Conservation (phyloP, 2,113 vertebrate species). For the Vidua macroura region DNA sequence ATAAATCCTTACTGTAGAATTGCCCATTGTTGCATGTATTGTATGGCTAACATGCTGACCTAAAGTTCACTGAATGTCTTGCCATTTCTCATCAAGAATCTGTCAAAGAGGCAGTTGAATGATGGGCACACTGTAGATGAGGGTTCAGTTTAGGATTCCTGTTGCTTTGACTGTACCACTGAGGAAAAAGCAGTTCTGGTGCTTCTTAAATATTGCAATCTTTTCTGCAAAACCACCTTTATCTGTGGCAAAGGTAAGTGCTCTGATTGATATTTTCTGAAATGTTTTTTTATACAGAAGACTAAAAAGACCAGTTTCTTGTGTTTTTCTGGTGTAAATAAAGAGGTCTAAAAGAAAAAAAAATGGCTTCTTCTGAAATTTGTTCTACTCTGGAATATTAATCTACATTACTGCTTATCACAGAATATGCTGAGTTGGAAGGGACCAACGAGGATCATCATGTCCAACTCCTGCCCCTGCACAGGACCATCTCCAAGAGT, state of each 20-base stretch:
- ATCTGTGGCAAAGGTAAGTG: background rate
- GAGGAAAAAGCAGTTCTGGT: background rate
- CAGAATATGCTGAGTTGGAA: background rate
- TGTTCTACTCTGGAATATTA: background rate
- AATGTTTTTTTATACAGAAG: background rate
- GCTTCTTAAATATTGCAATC: background rate
- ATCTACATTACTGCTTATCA: background rate
- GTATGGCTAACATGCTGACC: background rate
- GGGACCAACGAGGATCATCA: rapidly evolving
- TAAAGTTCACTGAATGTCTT: background rate
- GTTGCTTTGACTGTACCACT: background rate
- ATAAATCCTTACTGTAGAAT: background rate
- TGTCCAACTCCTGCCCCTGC: background rate
- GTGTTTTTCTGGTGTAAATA: background rate
- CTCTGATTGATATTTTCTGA: background rate
- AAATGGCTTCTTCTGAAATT: background rate
- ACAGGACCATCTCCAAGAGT: background rate
- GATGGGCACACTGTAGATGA: background rate
- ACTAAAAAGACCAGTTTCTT: background rate
- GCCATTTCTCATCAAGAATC: background rate
- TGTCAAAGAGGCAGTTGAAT: background rate
- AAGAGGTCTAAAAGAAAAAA: background rate
- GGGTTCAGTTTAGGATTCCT: background rate
- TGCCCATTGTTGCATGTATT: background rate
- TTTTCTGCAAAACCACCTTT: background rate